These are phyloP conservation scores for Mastigias papua DNA, from an alignment of 30 jellyfish, hydroid and myxozoan genomes.

Conservation along the genomic window DNA sequence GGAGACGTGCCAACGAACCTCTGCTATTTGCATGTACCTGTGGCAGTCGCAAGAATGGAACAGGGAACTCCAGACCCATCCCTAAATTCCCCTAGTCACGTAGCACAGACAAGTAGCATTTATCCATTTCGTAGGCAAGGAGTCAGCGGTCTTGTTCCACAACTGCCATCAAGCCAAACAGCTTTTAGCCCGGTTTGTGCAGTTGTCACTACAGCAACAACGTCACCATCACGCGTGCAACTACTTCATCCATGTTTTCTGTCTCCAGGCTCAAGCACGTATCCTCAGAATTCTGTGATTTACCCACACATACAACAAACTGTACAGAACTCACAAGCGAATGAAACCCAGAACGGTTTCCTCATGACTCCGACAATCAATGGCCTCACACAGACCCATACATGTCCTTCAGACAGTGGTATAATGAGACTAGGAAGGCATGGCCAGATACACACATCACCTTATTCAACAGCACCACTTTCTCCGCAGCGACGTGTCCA, in stretches of 20 bases:
- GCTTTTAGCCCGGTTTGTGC: constrained; percentile 92
- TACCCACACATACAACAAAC: constrained; percentile 76
- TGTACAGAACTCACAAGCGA: constrained; percentile 14
- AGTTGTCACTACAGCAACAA: constrained; percentile 77
- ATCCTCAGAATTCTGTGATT: constrained; percentile 74
- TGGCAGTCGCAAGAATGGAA: constrained; percentile 74
- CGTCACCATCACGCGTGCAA: constrained; percentile 79
- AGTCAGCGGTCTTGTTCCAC: constrained; percentile 58
- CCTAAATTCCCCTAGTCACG: constrained; percentile 49
- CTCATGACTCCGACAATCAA: constrained; percentile 64
- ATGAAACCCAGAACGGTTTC: constrained; percentile 62
- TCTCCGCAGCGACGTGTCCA: constrained; percentile 83
- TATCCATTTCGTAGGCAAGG: constrained; percentile 74
- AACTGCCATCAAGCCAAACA: constrained; percentile 75
- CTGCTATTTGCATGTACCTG: constrained; percentile 79
- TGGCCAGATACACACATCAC: constrained; percentile 65
- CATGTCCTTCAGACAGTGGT: constrained; percentile 65
- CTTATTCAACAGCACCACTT: constrained; percentile 66
- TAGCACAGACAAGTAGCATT: constrained; percentile 23
- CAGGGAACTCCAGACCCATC: constrained; percentile 57
- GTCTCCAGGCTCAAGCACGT: constrained; percentile 73
- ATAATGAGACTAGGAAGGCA: constrained; percentile 46
- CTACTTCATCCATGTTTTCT: constrained; percentile 86
- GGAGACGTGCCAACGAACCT: constrained; percentile 65
- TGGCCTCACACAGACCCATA: constrained; percentile 67